These are phyloP conservation scores for Rhynchomys soricoides DNA, from an alignment of 2,113 vertebrate genomes.

Conservation along the genomic window DNA sequence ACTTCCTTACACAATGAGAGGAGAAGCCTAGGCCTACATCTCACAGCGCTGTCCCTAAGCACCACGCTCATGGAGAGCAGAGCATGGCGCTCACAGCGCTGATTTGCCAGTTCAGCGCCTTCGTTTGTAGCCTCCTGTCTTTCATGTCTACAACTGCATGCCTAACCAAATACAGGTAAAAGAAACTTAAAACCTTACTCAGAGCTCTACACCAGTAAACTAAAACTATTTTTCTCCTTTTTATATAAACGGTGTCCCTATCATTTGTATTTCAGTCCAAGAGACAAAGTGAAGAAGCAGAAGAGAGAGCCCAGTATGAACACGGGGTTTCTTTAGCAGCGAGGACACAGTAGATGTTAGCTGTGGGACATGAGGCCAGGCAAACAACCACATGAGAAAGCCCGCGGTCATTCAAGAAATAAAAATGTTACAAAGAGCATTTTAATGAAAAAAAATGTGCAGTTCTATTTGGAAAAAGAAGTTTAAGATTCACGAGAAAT, in stretches of 20 bases:
- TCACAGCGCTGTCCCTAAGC: not conserved
- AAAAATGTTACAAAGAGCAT: conserved; percentile 39
- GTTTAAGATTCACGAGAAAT: conserved; percentile 57
- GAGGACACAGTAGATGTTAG: conserved; percentile 45
- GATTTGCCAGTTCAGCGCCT: not conserved
- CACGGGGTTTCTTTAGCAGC: not conserved
- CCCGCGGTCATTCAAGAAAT: conserved; percentile 52
- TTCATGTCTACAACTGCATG: not conserved
- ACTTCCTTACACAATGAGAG: conserved; percentile 4
- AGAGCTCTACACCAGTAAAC: not conserved
- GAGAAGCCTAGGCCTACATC: not conserved
- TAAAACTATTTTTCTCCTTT: not conserved
- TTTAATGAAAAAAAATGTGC: conserved; percentile 25
- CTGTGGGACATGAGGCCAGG: not conserved
- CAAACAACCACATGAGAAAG: conserved; percentile 52
- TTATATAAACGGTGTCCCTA: not conserved
- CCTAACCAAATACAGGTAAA: not conserved
- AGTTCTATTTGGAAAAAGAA: conserved; percentile 22
- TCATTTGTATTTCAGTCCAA: conserved; percentile 42
- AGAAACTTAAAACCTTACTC: conserved; percentile 2
- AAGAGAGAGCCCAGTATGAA: conserved; percentile 42
- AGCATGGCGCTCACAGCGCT: not conserved
- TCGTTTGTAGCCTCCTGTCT: not conserved
- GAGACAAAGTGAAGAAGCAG: conserved; percentile 55
- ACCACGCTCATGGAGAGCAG: not conserved